Conservation (phyloP, 2,888 invertebrate species). For the Drosophila quinaria region DNA sequence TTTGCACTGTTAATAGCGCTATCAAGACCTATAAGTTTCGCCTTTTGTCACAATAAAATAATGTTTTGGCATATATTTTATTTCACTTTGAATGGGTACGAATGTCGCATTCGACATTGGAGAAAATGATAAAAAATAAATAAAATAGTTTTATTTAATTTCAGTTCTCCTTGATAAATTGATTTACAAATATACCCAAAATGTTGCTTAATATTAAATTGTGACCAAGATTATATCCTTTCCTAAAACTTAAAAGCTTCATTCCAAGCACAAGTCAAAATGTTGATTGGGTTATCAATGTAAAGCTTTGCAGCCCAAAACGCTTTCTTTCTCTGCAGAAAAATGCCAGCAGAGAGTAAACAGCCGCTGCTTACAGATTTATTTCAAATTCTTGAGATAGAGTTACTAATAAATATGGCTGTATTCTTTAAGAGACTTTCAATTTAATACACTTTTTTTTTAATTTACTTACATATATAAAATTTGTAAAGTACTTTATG, state of each 20-base stretch:
- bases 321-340: slow-evolving; percentile 40
- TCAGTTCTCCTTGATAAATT: no score
- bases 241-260: slow-evolving; percentile 25
- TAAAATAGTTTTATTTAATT: no score
- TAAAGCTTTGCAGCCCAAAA: slow-evolving; percentile 24
- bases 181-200: neutral
- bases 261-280: slow-evolving; percentile 1
- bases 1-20: no score
- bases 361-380: neutral
- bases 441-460: neutral
- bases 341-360: neutral
- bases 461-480: neutral
- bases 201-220: neutral
- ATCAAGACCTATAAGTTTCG: no score
- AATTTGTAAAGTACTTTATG: neutral
- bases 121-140: no score
- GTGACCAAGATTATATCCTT: neutral
- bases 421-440: neutral
- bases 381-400: neutral
- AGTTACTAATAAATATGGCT: neutral
- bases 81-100: no score
- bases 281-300: slow-evolving; percentile 46
- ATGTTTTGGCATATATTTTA: no score
- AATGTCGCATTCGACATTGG: no score
- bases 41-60: no score